phyloP scores from a whole-genome alignment of 92 coral and sea anemone genomes.

The Parazoanthus atlanticus region DNA sequence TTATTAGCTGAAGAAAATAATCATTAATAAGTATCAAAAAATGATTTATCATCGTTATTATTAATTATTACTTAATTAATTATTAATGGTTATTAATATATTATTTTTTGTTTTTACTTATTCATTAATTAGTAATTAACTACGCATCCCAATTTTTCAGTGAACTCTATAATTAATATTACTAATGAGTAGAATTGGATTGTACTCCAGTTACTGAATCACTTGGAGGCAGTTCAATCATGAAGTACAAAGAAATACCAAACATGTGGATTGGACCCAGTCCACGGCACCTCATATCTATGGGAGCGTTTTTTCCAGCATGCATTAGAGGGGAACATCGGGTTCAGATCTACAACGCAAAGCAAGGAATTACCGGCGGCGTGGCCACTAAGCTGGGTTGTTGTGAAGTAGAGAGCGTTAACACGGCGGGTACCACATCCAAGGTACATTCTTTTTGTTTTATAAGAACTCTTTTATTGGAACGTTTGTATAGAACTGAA shows the following conservation, averaged over 20 bases:
- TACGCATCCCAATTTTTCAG: too few relatives aligned
- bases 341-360: conserved; percentile 18
- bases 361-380: conserved; percentile 9
- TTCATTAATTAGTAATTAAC: too few relatives aligned
- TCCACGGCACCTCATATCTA: neutral
- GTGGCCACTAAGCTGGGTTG: neutral
- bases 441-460: neutral
- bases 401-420: conserved; percentile 27
- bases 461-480: too few relatives aligned
- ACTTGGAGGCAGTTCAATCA: conserved; percentile 4
- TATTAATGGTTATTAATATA: too few relatives aligned
- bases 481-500: too few relatives aligned
- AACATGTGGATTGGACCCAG: conserved; percentile 43
- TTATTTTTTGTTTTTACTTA: too few relatives aligned
- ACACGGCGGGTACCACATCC: conserved; percentile 26
- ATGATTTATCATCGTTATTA: too few relatives aligned
- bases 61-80: too few relatives aligned
- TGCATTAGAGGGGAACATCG: conserved; percentile 28
- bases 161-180: too few relatives aligned
- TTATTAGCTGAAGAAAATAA: too few relatives aligned
- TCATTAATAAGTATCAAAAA: too few relatives aligned
- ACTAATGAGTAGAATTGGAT: neutral
- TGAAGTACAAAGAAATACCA: conserved; percentile 26
- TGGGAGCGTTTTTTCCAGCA: conserved; percentile 42
- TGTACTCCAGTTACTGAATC: conserved; percentile 21